Conservation (phyloP, 2,113 vertebrate species). For the Morphnarchus princeps region DNA sequence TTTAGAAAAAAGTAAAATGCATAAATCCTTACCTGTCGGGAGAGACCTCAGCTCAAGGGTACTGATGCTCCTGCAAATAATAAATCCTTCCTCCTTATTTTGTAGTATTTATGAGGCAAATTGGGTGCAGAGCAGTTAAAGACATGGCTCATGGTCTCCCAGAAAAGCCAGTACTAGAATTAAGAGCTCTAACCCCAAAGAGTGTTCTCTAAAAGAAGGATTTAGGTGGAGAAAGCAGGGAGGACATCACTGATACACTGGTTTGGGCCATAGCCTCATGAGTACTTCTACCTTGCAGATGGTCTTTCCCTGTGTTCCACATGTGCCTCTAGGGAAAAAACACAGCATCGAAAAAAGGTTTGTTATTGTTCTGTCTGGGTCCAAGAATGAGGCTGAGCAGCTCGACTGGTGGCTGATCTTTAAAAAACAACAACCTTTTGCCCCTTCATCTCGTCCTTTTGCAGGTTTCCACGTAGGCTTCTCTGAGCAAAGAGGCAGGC, state of each 20-base stretch:
- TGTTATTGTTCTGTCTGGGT: background rate
- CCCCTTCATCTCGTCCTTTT: background rate
- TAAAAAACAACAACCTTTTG: background rate
- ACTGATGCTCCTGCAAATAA: background rate
- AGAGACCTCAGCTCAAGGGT: background rate
- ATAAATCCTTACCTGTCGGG: background rate
- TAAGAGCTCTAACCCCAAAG: background rate
- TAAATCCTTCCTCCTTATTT: background rate
- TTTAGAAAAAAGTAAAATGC: background rate
- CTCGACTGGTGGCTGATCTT: background rate
- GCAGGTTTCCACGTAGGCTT: background rate
- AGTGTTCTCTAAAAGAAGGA: background rate
- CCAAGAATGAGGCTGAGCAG: background rate
- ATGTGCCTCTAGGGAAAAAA: background rate
- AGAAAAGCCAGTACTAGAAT: background rate
- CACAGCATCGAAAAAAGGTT: background rate
- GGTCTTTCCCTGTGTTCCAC: background rate
- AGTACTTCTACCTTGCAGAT: background rate
- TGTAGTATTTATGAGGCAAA: background rate
- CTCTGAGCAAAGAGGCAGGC: background rate
- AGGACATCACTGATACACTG: rapidly evolving
- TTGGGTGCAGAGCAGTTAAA: background rate
- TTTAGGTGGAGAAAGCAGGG: background rate
- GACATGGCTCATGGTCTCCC: background rate
- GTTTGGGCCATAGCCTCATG: background rate